These are phyloP conservation scores for Polia nebulosa DNA, from an alignment of 2,888 invertebrate genomes.

Conservation along the genomic window DNA sequence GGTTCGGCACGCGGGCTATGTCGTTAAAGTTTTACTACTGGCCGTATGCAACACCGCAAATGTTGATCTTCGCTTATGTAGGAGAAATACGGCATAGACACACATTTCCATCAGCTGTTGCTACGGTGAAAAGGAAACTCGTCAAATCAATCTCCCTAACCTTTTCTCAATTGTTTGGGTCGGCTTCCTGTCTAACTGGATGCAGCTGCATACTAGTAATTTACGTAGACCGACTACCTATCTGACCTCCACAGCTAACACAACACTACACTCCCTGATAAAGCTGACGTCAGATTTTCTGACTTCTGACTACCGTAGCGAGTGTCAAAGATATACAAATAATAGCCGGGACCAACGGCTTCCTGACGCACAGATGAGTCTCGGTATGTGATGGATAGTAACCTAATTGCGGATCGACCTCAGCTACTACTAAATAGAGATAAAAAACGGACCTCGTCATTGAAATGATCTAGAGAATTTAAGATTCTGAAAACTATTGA, in stretches of 20 bases:
- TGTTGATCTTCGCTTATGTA: slow-evolving; percentile 45
- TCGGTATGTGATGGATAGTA: background rate
- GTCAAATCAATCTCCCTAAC: background rate
- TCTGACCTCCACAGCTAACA: background rate
- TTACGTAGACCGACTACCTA: background rate
- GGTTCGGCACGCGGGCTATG: slow-evolving; percentile 67
- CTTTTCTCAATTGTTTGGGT: background rate
- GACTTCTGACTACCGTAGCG: background rate
- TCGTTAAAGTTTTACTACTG: slow-evolving; percentile 79
- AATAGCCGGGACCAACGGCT: background rate
- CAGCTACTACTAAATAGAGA: background rate
- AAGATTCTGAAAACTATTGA: slow-evolving; percentile 24
- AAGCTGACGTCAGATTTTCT: background rate
- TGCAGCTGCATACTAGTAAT: background rate
- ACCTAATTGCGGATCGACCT: background rate
- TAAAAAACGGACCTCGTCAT: background rate
- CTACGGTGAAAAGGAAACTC: slow-evolving; percentile 21
- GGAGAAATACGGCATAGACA: slow-evolving; percentile 25
- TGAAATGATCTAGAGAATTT: background rate
- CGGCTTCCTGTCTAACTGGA: background rate
- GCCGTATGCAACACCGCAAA: slow-evolving; percentile 67
- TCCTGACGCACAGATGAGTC: too few relatives aligned
- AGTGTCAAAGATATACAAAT: background rate
- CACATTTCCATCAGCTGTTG: slow-evolving; percentile 48
- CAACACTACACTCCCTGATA: background rate